Conservation (phyloP, 2,113 vertebrate species). For the Ciconia stormi region DNA sequence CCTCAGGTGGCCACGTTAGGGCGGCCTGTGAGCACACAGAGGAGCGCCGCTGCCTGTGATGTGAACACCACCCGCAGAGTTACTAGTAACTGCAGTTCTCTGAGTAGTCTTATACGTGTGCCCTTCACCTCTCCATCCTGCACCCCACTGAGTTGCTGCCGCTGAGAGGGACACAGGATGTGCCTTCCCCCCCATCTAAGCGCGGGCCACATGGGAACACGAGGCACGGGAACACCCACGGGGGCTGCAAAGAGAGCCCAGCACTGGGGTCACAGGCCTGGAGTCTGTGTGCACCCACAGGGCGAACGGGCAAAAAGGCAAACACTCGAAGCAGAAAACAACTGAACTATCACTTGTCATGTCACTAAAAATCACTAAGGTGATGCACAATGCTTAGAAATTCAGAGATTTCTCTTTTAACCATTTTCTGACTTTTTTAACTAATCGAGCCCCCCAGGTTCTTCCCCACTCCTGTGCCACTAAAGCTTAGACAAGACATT, state of each 20-base stretch:
- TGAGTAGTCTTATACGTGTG: accelerated
- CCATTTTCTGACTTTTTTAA: neutral
- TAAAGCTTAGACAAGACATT: neutral
- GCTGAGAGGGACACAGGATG: neutral
- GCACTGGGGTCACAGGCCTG: neutral
- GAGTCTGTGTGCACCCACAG: neutral
- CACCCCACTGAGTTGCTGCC: neutral
- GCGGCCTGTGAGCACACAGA: neutral
- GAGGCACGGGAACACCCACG: accelerated
- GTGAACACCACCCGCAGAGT: neutral
- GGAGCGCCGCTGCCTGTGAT: neutral
- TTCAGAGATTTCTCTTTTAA: neutral
- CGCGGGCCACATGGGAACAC: neutral
- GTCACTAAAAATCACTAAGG: neutral
- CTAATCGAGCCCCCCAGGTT: neutral
- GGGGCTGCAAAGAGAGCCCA: neutral
- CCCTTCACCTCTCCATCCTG: neutral
- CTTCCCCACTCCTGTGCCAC: neutral
- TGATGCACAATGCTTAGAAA: neutral
- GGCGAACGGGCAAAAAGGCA: neutral
- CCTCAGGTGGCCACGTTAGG: neutral
- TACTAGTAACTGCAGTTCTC: neutral
- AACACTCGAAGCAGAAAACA: neutral
- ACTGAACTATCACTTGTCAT: neutral
- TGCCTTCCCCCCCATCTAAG: neutral